Conservation (phyloP, 2,113 vertebrate species). For the Collichthys lucidus region DNA sequence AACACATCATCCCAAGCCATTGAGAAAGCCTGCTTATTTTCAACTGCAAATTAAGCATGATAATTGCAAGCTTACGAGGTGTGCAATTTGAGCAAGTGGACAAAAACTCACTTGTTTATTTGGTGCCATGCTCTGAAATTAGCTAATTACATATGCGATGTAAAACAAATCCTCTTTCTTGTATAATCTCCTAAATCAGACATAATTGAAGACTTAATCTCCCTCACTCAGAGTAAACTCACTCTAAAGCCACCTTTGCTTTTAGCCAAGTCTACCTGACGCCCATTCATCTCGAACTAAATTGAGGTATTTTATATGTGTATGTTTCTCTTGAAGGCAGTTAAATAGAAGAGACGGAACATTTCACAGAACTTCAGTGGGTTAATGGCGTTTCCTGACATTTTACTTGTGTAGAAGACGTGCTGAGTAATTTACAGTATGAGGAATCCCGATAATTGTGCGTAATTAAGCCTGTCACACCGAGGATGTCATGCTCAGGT, state of each 20-base stretch:
- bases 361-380: constrained; percentile 59
- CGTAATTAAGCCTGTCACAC: constrained; percentile 74
- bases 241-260: constrained; percentile 29
- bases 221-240: constrained; percentile 15
- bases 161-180: constrained; percentile 65
- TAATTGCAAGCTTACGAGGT: constrained; percentile 58
- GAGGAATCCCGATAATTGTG: constrained; percentile 81
- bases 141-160: constrained; percentile 17
- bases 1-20: constrained; percentile 35
- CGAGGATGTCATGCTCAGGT: constrained; percentile 61
- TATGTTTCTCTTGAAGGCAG: constrained; percentile 57
- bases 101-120: constrained; percentile 57
- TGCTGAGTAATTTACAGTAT: constrained; percentile 71
- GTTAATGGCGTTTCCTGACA: constrained; percentile 72
- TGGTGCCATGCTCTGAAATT: constrained; percentile 36
- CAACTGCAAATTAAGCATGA: constrained; percentile 62
- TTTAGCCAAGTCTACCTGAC: constrained; percentile 28
- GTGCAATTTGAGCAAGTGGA: constrained; percentile 30
- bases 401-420: constrained; percentile 41
- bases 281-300: constrained; percentile 56
- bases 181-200: constrained; percentile 63
- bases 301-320: constrained; percentile 45
- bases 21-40: constrained; percentile 57
- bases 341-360: constrained; percentile 62
- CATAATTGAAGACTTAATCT: constrained; percentile 49